A percentile compares a stretch with the other conserved stretches of the same genome.
Evolutionary conservation across 2,797 vertebrate genomes (phyloP).

Genomic region (Apodemus agrarius): DNA sequence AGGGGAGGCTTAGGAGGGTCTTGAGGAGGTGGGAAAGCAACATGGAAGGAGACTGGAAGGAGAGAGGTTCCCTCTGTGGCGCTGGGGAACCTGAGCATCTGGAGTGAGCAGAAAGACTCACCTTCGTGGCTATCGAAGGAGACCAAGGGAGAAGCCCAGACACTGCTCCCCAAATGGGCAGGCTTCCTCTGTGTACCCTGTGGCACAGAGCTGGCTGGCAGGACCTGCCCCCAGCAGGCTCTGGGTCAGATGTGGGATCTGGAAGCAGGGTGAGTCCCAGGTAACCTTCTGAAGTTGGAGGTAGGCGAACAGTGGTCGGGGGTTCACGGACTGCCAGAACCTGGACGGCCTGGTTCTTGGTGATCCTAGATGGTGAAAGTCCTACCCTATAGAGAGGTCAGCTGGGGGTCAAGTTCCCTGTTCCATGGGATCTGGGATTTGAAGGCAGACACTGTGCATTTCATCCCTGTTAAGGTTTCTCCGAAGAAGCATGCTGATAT

Average conservation of each 20-base stretch:
- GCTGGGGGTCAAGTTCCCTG: background rate
- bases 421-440: constrained; percentile 41
- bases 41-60: background rate
- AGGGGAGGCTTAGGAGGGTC: background rate
- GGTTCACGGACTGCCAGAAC: background rate
- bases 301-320: background rate
- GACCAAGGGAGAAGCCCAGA: background rate
- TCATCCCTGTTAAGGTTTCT: constrained; percentile 56
- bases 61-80: background rate
- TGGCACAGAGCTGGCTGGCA: background rate
- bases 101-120: background rate
- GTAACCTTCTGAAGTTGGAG: background rate
- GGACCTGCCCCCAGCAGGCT: background rate
- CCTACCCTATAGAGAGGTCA: background rate
- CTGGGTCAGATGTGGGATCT: background rate
- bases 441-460: constrained; percentile 52
- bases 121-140: background rate
- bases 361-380: background rate
- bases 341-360: background rate
- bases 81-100: background rate
- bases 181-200: background rate
- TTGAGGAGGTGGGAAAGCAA: background rate
- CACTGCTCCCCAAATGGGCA: background rate
- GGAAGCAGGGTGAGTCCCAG: background rate
- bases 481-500: constrained; percentile 49